These are phyloP conservation scores for Adelphocoris suturalis DNA, from an alignment of 2,888 invertebrate species.

Conservation along the genomic window DNA sequence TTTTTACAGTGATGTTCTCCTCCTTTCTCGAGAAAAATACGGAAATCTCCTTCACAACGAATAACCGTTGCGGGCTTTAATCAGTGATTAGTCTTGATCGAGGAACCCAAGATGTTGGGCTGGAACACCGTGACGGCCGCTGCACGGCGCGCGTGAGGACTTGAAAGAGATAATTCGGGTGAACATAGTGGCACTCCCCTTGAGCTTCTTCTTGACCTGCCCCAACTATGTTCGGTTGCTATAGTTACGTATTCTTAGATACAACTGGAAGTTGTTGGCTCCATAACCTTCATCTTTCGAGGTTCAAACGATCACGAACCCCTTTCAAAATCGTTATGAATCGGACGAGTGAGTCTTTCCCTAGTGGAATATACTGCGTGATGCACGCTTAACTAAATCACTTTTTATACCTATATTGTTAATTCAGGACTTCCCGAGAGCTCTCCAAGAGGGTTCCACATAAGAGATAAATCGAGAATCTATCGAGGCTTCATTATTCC, in stretches of 20 bases:
- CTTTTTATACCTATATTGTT: too few relatives aligned
- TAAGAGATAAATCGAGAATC: too few relatives aligned
- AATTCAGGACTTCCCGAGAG: too few relatives aligned
- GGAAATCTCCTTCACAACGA: not conserved
- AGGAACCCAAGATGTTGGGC: not conserved
- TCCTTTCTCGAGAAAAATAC: conserved; percentile 15
- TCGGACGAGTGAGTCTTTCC: too few relatives aligned
- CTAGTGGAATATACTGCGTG: too few relatives aligned
- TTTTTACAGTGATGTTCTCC: not conserved
- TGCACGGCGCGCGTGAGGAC: not conserved
- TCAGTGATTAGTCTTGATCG: not conserved
- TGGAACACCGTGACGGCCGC: not conserved
- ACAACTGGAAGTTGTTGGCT: not conserved
- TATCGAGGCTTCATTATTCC: too few relatives aligned
- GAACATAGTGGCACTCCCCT: not conserved
- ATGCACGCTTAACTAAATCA: too few relatives aligned
- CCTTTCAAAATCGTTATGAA: not conserved
- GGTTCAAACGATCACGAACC: not conserved
- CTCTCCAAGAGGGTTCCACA: too few relatives aligned
- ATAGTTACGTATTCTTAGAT: conserved; percentile 1
- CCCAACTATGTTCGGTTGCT: not conserved
- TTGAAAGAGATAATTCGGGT: conserved; percentile 18
- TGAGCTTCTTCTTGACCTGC: conserved; percentile 24
- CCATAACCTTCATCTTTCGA: not conserved
- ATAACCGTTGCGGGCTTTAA: not conserved